Evolutionary conservation across 1,140 invertebrate species (phyloP).

Genomic region (Portunus trituberculatus): DNA sequence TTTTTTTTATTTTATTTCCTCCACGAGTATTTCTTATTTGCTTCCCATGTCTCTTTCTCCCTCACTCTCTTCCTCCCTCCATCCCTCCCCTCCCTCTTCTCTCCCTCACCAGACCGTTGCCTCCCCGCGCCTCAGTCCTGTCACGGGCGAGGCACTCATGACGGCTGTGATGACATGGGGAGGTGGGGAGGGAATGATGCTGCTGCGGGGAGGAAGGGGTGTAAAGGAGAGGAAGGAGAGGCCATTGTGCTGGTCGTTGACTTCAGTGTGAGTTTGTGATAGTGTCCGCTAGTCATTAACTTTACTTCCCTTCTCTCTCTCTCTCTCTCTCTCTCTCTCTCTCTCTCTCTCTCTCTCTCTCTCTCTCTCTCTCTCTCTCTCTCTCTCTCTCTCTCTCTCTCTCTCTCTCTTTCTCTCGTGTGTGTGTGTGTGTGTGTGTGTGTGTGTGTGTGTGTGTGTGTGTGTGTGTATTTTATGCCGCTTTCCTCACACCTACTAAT

Average conservation of each 20-base stretch:
- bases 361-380: no score
- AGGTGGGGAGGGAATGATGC: neutral
- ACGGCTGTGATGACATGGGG: neutral
- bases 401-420: neutral
- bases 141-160: neutral
- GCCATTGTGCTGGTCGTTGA: constrained; percentile 31
- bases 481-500: neutral
- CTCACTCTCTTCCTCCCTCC: neutral
- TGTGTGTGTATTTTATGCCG: no score
- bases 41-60: neutral
- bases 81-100: neutral
- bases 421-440: no score
- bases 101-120: no score
- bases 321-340: neutral
- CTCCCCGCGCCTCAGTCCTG: neutral
- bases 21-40: neutral
- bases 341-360: neutral
- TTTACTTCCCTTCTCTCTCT: neutral
- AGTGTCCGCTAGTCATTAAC: constrained; percentile 14
- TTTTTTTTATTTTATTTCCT: neutral
- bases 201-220: neutral
- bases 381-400: no score
- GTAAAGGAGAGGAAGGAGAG: neutral
- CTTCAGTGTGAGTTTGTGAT: neutral
- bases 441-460: no score